Conservation (phyloP, 2,113 vertebrate genomes). For the Taurulus bubalis region DNA sequence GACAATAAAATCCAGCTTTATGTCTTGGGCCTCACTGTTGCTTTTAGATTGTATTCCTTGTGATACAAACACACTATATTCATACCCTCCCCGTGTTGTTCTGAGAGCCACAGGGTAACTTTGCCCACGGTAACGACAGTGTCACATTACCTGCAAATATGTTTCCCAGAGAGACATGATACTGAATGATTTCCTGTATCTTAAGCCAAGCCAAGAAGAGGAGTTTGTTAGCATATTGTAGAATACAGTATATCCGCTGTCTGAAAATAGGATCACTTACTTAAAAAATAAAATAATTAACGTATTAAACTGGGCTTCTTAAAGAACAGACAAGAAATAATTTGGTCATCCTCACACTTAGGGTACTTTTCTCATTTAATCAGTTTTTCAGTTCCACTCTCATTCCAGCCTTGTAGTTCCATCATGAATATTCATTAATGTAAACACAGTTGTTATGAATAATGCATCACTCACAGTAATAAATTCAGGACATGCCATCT, state of each 20-base stretch:
- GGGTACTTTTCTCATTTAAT: conserved; percentile 77
- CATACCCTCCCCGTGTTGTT: neutral
- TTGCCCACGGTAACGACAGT: neutral
- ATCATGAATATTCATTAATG: conserved; percentile 82
- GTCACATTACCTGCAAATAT: conserved; percentile 2
- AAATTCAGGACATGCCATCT: conserved; percentile 78
- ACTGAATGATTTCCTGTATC: neutral
- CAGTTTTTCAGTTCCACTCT: conserved; percentile 79
- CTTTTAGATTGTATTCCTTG: neutral
- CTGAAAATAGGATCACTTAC: conserved; percentile 23
- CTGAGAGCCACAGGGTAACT: neutral
- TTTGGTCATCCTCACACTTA: conserved; percentile 62
- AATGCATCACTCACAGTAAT: conserved; percentile 78
- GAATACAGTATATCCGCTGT: neutral
- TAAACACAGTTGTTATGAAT: conserved; percentile 83
- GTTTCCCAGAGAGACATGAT: neutral
- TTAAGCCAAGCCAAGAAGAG: neutral
- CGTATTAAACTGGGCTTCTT: conserved; percentile 48
- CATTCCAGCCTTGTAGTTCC: conserved; percentile 78
- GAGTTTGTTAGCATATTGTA: neutral
- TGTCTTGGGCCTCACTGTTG: neutral
- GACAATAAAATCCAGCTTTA: neutral
- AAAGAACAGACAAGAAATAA: conserved; percentile 57
- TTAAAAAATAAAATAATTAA: conserved; percentile 14
- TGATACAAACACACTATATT: neutral